These are phyloP conservation scores for Strix uralensis DNA, from an alignment of 2,113 vertebrate species.

Conservation along the genomic window DNA sequence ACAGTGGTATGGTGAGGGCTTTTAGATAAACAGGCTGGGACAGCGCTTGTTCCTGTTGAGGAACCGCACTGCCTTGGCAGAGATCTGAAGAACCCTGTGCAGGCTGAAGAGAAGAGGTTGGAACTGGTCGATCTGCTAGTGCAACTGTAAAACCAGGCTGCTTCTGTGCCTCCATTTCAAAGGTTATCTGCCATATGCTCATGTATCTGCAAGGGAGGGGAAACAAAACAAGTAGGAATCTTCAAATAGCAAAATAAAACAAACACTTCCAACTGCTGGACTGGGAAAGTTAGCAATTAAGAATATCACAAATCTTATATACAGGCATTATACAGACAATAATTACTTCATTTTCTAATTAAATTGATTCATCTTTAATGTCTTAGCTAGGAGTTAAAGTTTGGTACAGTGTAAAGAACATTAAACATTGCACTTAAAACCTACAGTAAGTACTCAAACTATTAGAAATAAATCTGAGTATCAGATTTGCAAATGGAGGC, in stretches of 20 bases:
- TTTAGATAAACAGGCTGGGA: constrained; percentile 83
- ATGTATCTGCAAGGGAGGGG: constrained; percentile 9
- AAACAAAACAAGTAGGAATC: not conserved
- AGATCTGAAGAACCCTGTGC: constrained; percentile 4
- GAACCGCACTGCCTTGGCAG: not conserved
- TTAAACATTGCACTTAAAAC: not conserved
- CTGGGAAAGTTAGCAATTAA: not conserved
- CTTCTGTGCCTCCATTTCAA: constrained; percentile 67
- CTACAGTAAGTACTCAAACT: not conserved
- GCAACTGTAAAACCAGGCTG: not conserved
- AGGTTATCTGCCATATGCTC: not conserved
- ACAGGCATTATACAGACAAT: not conserved
- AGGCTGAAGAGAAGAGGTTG: not conserved
- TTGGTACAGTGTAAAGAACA: not conserved
- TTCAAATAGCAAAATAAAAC: not conserved
- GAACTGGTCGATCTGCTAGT: not conserved
- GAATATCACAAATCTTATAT: no score
- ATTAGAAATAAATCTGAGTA: not conserved
- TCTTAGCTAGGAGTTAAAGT: not conserved
- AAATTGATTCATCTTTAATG: not conserved
- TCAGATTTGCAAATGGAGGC: not conserved
- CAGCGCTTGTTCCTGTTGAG: constrained; percentile 60
- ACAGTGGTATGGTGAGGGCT: constrained; percentile 77
- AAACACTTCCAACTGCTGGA: not conserved
- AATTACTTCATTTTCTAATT: not conserved